A percentile compares a stretch with the other conserved stretches of the same genome.
Conservation (phyloP, 2,797 vertebrate species). For the Salarias fasciatus region DNA sequence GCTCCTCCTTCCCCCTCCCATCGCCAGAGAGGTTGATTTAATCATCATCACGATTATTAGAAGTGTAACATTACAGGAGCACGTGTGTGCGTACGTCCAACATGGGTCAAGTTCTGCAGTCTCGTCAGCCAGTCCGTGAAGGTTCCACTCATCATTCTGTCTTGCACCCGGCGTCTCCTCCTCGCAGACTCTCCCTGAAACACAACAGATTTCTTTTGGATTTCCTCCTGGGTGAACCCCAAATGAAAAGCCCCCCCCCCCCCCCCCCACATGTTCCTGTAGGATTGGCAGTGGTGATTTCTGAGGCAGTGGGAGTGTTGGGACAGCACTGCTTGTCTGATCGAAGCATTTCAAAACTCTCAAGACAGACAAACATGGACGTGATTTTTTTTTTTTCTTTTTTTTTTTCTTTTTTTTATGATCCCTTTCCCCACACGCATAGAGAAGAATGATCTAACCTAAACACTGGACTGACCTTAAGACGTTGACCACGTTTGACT, state of each 20-base stretch:
- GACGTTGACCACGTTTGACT: slow-evolving; percentile 61
- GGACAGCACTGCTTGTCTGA: slow-evolving; percentile 70
- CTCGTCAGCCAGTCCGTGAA: slow-evolving; percentile 73
- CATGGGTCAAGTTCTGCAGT: slow-evolving; percentile 78
- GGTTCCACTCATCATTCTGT: slow-evolving; percentile 68
- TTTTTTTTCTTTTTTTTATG: not conserved
- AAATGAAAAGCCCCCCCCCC: slow-evolving; percentile 27
- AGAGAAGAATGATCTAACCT: slow-evolving; percentile 59
- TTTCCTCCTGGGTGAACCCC: slow-evolving; percentile 36
- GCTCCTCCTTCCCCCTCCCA: slow-evolving; percentile 32
- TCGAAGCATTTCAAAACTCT: slow-evolving; percentile 74
- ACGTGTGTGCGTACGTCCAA: slow-evolving; percentile 57
- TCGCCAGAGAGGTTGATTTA: slow-evolving; percentile 68
- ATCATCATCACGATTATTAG: slow-evolving; percentile 71
- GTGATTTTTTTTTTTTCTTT: slow-evolving; percentile 15
- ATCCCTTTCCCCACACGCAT: not conserved
- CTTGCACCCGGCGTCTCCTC: slow-evolving; percentile 22
- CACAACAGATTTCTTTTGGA: slow-evolving; percentile 24
- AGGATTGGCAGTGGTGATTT: slow-evolving; percentile 33
- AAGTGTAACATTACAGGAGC: slow-evolving; percentile 70
- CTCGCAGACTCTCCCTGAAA: slow-evolving; percentile 35
- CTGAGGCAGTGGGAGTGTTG: slow-evolving; percentile 42
- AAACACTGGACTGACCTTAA: slow-evolving; percentile 81
- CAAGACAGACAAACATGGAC: slow-evolving; percentile 63
- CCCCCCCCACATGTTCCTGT: slow-evolving; percentile 27